phyloP scores from a whole-genome alignment of 2,797 vertebrate species.

The Hypotaenidia philippensis region DNA sequence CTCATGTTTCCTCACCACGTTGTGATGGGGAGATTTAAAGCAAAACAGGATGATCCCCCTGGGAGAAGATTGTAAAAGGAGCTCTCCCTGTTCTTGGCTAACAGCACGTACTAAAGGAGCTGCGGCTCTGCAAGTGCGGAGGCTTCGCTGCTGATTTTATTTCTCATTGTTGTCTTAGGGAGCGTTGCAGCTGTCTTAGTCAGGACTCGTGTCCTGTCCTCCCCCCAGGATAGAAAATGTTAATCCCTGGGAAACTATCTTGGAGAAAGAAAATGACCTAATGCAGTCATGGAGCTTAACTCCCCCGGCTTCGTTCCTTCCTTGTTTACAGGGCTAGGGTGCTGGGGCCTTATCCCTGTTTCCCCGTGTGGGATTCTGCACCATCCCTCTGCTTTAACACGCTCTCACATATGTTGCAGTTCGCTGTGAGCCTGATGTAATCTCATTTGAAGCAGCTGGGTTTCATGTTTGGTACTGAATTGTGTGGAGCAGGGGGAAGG shows the following conservation, averaged over 20 bases:
- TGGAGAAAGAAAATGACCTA: not conserved
- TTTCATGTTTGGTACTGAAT: rapidly evolving
- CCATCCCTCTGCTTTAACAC: not conserved
- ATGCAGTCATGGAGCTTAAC: not conserved
- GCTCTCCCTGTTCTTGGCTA: not conserved
- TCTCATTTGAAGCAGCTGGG: not conserved
- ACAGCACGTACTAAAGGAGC: not conserved
- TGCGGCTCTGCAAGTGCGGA: not conserved
- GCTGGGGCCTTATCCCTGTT: not conserved
- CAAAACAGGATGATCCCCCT: not conserved
- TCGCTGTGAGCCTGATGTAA: not conserved
- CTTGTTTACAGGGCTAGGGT: not conserved
- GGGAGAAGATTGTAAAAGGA: not conserved
- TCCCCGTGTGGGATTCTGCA: not conserved
- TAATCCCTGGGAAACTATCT: conserved; percentile 15
- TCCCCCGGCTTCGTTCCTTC: not conserved
- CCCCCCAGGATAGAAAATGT: not conserved
- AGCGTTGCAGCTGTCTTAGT: not conserved
- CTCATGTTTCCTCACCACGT: rapidly evolving
- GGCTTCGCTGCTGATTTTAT: not conserved
- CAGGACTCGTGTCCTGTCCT: not conserved
- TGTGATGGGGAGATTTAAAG: not conserved
- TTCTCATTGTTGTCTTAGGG: not conserved
- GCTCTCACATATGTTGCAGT: not conserved
- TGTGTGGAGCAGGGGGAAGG: not conserved